Evolutionary conservation across 2,113 vertebrate genomes (phyloP), one percentile per base, ranked within the genome.

Genomic region (Oryzias melastigma): DNA sequence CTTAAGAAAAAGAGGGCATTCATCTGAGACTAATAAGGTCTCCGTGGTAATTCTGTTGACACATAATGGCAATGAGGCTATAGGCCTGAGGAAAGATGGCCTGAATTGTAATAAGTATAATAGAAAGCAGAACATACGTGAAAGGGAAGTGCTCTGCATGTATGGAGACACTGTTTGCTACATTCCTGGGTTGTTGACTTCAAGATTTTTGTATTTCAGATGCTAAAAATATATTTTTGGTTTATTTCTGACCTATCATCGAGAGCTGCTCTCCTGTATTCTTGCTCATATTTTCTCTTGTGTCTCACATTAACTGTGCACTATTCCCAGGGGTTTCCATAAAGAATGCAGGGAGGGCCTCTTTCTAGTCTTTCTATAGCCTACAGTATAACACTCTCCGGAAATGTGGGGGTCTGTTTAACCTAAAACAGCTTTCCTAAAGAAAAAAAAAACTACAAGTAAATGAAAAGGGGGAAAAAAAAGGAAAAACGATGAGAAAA

Each of bases 41-140:
- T 68, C 82, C 61, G 58, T 88, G 81, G 67, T 73, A 84, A 87
- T 87, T 57, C 58, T 49, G 59, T 80, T 87, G 87, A 85, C 77
- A 84, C n/a, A 63, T 78, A 72, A 87, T 77, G 17, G 73, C 59
- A 59, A 64, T 55, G 80, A 65, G 78, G 78, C 73, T 74, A 81
- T 59, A 77, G 78, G 75, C 64, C 51, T 55, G 53, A 45, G 63
- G 77, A 56, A 60, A 57, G 75, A 75, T 71, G 79, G 71, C 58
- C 53, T 49, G 41, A 62, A 76, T 53, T 67, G 81, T 78, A 83
- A 81, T 76, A 51, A 68, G 60, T n/a, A 53, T 70, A 80, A 87
- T 79, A 68, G 79, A 78, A 80, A 77, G 76, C 82, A 75, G 78
- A 75, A 83, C 58, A 42, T 82, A 83, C 85, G 85, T 66, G 54